These are phyloP conservation scores for Thumatha senex DNA, from an alignment of 2,888 invertebrate species.

Conservation along the genomic window DNA sequence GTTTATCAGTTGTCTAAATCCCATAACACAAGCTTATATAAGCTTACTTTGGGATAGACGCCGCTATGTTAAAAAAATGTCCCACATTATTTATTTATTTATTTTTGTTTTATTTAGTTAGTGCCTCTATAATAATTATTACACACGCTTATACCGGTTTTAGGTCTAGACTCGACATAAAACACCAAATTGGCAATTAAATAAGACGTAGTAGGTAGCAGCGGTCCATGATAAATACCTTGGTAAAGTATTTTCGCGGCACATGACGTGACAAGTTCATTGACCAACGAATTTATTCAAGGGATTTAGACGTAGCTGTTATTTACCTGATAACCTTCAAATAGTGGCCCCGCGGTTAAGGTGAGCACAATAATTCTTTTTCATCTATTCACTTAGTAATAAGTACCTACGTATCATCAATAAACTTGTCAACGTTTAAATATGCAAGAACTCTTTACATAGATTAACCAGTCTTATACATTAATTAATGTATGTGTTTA, in stretches of 20 bases:
- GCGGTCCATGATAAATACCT: slow-evolving; percentile 23
- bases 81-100: no score
- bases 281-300: slow-evolving; percentile 60
- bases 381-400: slow-evolving; percentile 26
- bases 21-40: no score
- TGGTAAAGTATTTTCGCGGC: slow-evolving; percentile 44
- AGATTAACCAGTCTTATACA: neutral
- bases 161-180: no score
- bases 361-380: slow-evolving; percentile 29
- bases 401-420: neutral
- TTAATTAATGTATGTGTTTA: neutral
- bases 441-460: neutral
- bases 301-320: slow-evolving; percentile 44
- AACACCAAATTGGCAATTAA: no score
- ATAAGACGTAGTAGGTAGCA: neutral
- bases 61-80: no score
- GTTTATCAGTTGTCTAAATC: no score
- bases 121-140: no score
- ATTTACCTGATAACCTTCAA: slow-evolving; percentile 58
- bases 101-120: no score
- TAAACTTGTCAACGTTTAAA: neutral
- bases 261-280: slow-evolving; percentile 44
- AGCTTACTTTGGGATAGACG: no score
- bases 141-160: no score
- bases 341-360: slow-evolving; percentile 43